Percentiles rank a stretch among this genome's conserved stretches.
These are phyloP conservation scores for Hippoglossus hippoglossus DNA, from an alignment of 2,797 vertebrate genomes.

Conservation along the genomic window DNA sequence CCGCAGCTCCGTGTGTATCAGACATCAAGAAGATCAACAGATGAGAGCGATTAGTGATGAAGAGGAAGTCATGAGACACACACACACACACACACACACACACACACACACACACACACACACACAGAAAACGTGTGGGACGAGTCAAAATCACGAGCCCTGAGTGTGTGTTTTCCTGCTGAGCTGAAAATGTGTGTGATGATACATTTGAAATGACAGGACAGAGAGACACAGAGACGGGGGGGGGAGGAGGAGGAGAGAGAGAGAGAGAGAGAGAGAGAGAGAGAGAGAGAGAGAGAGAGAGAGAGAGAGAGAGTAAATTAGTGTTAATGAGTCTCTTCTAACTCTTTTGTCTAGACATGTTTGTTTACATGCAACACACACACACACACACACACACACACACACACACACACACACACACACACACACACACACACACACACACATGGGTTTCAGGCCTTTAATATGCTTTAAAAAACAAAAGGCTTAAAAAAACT, in stretches of 20 bases:
- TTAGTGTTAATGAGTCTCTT: slow-evolving; percentile 5
- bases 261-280: neutral
- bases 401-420: slow-evolving; percentile 3
- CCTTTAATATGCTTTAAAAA: too few species aligned
- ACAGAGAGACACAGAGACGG: neutral
- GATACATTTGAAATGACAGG: neutral
- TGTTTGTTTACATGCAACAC: slow-evolving; percentile 12
- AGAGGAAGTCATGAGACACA: slow-evolving; percentile 88
- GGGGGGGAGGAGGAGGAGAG: too few species aligned
- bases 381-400: slow-evolving; percentile 9
- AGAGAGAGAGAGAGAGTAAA: neutral
- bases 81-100: too few species aligned
- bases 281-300: neutral
- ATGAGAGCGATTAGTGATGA: slow-evolving; percentile 95
- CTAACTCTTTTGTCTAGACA: slow-evolving; percentile 11
- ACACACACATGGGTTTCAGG: too few species aligned
- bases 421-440: too few species aligned
- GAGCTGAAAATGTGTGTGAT: slow-evolving; percentile 8
- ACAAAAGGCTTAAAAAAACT: too few species aligned
- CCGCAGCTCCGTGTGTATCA: slow-evolving; percentile 51
- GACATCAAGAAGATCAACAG: slow-evolving; percentile 83
- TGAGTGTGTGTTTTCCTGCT: slow-evolving; percentile 18
- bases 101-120: slow-evolving; percentile 23
- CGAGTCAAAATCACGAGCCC: slow-evolving; percentile 13
- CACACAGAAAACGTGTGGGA: slow-evolving; percentile 16